phyloP scores from a whole-genome alignment of 2,888 invertebrate genomes.

The Siphonodentalium dalli region DNA sequence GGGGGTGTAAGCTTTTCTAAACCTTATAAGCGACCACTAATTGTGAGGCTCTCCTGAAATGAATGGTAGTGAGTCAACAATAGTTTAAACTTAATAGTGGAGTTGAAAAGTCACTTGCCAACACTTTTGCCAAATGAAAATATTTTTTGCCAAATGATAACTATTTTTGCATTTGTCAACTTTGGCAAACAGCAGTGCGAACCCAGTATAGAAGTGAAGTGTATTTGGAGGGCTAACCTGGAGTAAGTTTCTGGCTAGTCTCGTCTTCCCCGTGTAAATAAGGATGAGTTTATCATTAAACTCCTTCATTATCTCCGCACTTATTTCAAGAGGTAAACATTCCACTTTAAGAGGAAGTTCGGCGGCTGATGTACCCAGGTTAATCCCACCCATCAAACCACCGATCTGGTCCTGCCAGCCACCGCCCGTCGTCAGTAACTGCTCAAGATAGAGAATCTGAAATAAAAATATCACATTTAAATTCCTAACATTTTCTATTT shows the following conservation, averaged over 20 bases:
- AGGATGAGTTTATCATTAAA: conserved; percentile 66
- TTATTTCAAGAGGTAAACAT: conserved; percentile 49
- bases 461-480: conserved; percentile 2
- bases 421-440: conserved; percentile 69
- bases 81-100: too few relatives aligned
- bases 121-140: too few relatives aligned
- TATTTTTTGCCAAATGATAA: too few relatives aligned
- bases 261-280: conserved; percentile 69
- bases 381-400: conserved; percentile 66
- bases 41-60: too few relatives aligned
- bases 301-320: conserved; percentile 39
- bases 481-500: too few relatives aligned
- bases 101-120: too few relatives aligned
- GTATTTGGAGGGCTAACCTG: conserved; percentile 63
- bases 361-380: conserved; percentile 61
- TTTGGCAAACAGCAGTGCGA: neutral
- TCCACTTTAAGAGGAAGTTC: conserved; percentile 61
- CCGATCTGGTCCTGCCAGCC: conserved; percentile 71
- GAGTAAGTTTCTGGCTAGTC: conserved; percentile 69
- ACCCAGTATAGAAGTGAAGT: neutral
- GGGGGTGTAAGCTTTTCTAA: too few relatives aligned
- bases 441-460: conserved; percentile 68
- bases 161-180: neutral
- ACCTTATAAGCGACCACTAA: too few relatives aligned
- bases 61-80: too few relatives aligned